Evolutionary conservation across 2,888 invertebrate genomes (phyloP).

Genomic region (Lasius platythorax): DNA sequence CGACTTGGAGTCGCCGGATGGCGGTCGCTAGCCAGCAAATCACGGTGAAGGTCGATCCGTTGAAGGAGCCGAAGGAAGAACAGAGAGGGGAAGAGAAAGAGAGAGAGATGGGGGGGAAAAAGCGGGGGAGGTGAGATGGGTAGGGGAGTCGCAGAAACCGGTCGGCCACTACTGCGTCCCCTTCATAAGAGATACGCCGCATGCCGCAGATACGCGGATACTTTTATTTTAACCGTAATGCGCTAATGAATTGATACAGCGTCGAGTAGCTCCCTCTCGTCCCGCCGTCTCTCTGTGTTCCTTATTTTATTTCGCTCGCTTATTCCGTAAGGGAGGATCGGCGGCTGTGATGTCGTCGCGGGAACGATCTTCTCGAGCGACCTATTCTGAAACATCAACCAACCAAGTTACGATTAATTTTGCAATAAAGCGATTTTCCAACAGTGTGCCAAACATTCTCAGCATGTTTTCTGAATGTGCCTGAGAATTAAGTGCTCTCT

Average conservation of each 20-base stretch:
- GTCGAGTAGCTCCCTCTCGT: conserved; percentile 66
- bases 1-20: conserved; percentile 65
- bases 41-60: conserved; percentile 79
- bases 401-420: conserved; percentile 27
- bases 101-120: neutral
- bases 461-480: neutral
- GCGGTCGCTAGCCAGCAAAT: conserved; percentile 74
- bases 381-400: conserved; percentile 12
- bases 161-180: conserved; percentile 68
- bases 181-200: conserved; percentile 78
- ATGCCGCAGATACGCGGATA: conserved; percentile 81
- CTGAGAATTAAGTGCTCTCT: neutral
- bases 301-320: conserved; percentile 32
- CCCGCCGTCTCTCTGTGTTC: conserved; percentile 20
- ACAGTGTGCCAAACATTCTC: neutral
- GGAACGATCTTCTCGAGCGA: conserved; percentile 23
- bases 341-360: conserved; percentile 30
- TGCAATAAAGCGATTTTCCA: conserved; percentile 5
- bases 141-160: conserved; percentile 61
- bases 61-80: conserved; percentile 61
- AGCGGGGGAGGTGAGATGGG: conserved; percentile 16
- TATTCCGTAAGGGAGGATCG: conserved; percentile 45
- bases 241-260: conserved; percentile 84
- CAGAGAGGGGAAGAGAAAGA: conserved; percentile 43
- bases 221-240: conserved; percentile 82